Percentiles rank a stretch among this genome's conserved stretches.
These are phyloP conservation scores for Tetrapedia diversipes DNA, from an alignment of 2,888 invertebrate species.

Conservation along the genomic window DNA sequence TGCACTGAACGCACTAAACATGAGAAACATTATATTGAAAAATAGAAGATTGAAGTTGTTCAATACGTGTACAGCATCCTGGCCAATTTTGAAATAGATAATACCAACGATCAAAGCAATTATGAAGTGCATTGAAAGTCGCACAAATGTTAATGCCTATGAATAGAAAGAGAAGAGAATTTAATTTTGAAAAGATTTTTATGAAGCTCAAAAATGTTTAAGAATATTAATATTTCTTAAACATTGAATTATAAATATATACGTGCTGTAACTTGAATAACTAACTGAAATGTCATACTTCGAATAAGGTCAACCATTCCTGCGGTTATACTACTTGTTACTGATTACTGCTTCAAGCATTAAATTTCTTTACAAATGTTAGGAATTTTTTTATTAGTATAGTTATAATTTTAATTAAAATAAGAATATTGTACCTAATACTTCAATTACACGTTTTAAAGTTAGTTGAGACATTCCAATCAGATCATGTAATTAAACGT, in stretches of 20 bases:
- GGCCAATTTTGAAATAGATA: slow-evolving; percentile 93
- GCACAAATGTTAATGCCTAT: slow-evolving; percentile 89
- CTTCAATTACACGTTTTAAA: neutral
- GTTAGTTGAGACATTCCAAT: neutral
- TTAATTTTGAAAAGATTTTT: neutral
- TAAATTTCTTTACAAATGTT: neutral
- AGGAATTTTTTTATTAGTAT: neutral
- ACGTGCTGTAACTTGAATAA: neutral
- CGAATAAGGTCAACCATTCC: neutral
- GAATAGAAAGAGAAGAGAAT: neutral
- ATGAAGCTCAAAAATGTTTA: neutral
- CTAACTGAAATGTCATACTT: neutral
- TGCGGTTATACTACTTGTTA: neutral
- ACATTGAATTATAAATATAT: neutral
- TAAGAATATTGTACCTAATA: too few species aligned
- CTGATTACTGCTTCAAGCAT: neutral
- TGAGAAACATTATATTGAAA: slow-evolving; percentile 96
- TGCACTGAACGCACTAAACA: slow-evolving; percentile 96
- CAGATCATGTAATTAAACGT: neutral
- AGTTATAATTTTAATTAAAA: too few species aligned
- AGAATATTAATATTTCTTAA: too few species aligned
- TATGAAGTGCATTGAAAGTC: slow-evolving; percentile 90
- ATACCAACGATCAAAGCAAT: slow-evolving; percentile 93
- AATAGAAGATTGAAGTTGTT: slow-evolving; percentile 95
- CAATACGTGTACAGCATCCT: slow-evolving; percentile 91